Evolutionary conservation across 2,888 invertebrate genomes (phyloP).

Genomic region (Cerceris ruficornis): DNA sequence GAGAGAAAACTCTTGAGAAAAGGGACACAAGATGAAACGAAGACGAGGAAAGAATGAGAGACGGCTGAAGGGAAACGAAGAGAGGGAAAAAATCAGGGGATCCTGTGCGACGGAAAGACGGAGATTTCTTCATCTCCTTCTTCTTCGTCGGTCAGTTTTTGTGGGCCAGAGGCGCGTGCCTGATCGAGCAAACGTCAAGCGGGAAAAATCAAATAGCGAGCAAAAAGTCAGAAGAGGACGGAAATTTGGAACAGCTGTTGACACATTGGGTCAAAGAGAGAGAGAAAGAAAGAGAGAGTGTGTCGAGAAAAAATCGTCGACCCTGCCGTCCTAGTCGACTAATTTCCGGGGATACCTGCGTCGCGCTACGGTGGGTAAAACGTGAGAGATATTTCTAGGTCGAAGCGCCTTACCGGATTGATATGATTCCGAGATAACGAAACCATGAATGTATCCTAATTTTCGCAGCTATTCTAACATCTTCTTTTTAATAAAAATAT

Average conservation of each 20-base stretch:
- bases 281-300: background rate
- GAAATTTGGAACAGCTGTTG: slow-evolving; percentile 62
- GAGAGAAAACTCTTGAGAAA: slow-evolving; percentile 15
- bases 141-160: slow-evolving; percentile 49
- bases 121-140: slow-evolving; percentile 41
- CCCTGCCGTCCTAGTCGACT: slow-evolving; percentile 35
- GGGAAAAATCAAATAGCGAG: slow-evolving; percentile 50
- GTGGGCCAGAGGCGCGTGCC: slow-evolving; percentile 45
- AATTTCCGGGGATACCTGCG: slow-evolving; percentile 56
- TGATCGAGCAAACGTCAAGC: slow-evolving; percentile 12
- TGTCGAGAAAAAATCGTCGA: slow-evolving; percentile 35
- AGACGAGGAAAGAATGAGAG: slow-evolving; percentile 10
- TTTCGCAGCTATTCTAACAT: no score
- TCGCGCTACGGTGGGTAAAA: slow-evolving; percentile 30
- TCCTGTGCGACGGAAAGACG: slow-evolving; percentile 9
- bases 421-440: background rate
- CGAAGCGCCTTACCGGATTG: no score
- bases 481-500: no score
- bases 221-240: slow-evolving; percentile 32
- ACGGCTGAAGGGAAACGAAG: slow-evolving; percentile 16
- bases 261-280: slow-evolving; percentile 39
- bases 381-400: slow-evolving; percentile 20
- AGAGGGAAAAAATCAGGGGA: background rate
- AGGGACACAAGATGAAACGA: slow-evolving; percentile 12
- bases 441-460: background rate